Conservation (phyloP, 2,113 vertebrate species). For the Colistium nudipinnis region DNA sequence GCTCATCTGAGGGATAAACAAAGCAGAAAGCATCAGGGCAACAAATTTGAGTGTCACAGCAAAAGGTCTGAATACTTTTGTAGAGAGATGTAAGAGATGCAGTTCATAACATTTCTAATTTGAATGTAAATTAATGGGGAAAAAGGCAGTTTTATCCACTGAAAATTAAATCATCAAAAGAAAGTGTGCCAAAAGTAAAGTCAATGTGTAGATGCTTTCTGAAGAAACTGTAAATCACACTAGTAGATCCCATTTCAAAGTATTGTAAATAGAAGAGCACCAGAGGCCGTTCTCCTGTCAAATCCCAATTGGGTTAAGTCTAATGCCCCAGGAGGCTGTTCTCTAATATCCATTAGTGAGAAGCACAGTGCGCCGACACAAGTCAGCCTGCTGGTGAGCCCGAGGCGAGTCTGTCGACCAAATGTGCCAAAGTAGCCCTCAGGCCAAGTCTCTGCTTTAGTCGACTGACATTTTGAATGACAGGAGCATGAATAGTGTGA, state of each 20-base stretch:
- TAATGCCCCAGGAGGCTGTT: constrained; percentile 32
- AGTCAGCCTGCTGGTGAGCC: constrained; percentile 36
- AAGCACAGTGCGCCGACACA: constrained; percentile 41
- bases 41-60: background rate
- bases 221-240: background rate
- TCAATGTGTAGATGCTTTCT: background rate
- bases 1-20: too few relatives aligned
- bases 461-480: constrained; percentile 49
- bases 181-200: too few relatives aligned
- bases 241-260: constrained; percentile 51
- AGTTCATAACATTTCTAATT: too few relatives aligned
- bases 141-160: background rate
- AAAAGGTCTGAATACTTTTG: background rate
- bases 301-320: constrained; percentile 45
- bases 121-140: background rate
- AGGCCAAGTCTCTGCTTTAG: constrained; percentile 25
- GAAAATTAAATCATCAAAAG: background rate
- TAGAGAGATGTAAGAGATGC: background rate
- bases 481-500: constrained; percentile 22
- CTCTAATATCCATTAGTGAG: constrained; percentile 58
- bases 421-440: constrained; percentile 39
- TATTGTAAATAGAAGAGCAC: constrained; percentile 1
- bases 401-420: constrained; percentile 23
- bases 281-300: constrained; percentile 23
- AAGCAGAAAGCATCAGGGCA: too few relatives aligned